Base-by-base conservation (phyloP, 1,140 invertebrate genomes). In the Drosophila elegans region DNA sequence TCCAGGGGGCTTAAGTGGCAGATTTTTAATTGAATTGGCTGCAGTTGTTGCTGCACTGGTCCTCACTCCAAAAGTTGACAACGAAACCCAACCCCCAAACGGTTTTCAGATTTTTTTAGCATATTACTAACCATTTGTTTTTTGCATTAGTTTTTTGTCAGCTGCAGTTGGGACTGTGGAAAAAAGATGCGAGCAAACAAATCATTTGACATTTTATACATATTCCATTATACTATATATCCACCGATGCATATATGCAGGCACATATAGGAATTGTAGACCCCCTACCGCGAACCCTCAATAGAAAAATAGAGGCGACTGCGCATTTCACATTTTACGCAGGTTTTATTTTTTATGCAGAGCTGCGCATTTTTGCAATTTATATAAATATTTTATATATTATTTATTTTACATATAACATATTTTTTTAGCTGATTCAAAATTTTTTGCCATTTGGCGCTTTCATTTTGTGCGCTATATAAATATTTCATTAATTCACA, bases 351-450 rank as follows among this genome's bases (percentile, higher is more conserved):
- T 86, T 62, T 81, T 67, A 75, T 77, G 63, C 56, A 21, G 52
- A 68, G 52, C 69, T 86, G 79, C 62, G 75, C 82, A 82, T 82
- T 86, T 83, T 83, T 86, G 75, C 84, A 89, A 88, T 88, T 88
- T 88, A 88, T 88, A 88, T 88, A 88, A 88, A 89, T 88, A 88
- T 88, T 83, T 89, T 88, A 88, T 88, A 77, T 60, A 88, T 88
- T 83, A 86, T 88, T 86, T 86, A 88, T 88, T 88, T 88, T 88
- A 80, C 76, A 88, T 64, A 88, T 83, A 76, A 61, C 44, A 71
- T 55, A 62, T 66, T 72, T 88, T 73, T 86, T 74, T 55, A 73
- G 51, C 36, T 49, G 42, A 59, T 32, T 61, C 74, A 13, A 29
- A 52, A 41, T 79, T 66, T 39, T 51, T 29, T 53, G 25, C 44